A percentile compares a stretch with the other conserved stretches of the same genome.
Evolutionary conservation across 2,888 invertebrate species (phyloP).

Genomic region (Gisinianus flammeolus): DNA sequence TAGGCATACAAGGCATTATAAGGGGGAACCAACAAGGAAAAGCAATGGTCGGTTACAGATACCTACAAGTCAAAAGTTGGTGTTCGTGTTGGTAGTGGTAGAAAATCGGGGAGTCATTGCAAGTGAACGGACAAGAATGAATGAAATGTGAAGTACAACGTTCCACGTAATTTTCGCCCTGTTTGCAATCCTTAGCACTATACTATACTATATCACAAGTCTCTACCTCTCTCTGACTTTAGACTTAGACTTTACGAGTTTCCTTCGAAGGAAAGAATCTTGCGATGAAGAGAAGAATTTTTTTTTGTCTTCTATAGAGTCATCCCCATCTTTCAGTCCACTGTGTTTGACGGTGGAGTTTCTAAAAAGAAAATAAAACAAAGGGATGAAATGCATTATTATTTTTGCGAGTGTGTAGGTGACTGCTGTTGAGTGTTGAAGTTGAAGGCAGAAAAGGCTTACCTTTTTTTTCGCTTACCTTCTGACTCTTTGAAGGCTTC

Average conservation of each 20-base stretch:
- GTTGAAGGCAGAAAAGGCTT: too few species aligned
- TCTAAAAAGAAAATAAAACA: background rate
- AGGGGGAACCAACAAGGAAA: too few species aligned
- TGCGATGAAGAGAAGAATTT: background rate
- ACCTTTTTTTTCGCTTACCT: background rate
- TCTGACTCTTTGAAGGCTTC: background rate
- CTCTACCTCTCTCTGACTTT: background rate
- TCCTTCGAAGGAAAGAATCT: too few species aligned
- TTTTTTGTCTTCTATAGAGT: background rate
- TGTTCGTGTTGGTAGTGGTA: background rate
- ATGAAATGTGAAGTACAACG: background rate
- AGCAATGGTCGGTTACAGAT: too few species aligned
- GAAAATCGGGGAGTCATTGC: background rate
- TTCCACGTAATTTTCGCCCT: background rate
- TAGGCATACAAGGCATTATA: too few species aligned
- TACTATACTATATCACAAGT: background rate
- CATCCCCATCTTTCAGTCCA: background rate
- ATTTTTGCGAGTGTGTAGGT: too few species aligned
- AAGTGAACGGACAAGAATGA: background rate
- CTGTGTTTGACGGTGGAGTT: background rate
- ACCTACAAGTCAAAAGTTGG: constrained; percentile 6
- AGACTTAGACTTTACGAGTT: background rate
- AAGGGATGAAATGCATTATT: background rate
- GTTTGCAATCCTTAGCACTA: background rate
- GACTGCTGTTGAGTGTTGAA: background rate